These are phyloP conservation scores for Entomyzon cyanotis DNA, from an alignment of 2,113 vertebrate genomes.

Conservation along the genomic window DNA sequence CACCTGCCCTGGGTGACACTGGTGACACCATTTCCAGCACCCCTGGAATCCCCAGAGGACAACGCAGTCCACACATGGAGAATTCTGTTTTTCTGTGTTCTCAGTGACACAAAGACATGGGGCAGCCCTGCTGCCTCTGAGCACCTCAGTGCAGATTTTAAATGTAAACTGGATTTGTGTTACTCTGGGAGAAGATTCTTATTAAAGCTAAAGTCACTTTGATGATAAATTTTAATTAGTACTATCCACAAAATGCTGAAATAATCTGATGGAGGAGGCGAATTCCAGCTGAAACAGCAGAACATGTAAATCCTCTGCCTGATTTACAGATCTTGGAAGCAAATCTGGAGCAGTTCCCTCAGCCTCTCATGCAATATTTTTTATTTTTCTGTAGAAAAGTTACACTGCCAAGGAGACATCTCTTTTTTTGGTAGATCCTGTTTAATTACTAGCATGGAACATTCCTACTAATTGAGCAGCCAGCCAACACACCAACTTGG, in stretches of 20 bases:
- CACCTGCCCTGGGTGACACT: too few relatives aligned
- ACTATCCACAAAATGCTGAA: background rate
- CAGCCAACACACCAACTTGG: background rate
- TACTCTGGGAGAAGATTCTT: background rate
- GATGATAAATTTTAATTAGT: background rate
- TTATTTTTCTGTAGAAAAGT: background rate
- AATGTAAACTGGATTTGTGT: background rate
- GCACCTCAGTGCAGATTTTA: background rate
- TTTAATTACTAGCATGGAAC: background rate
- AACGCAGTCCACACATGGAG: accelerated
- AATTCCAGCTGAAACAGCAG: background rate
- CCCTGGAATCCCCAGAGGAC: background rate
- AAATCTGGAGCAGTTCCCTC: background rate
- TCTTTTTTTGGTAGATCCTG: background rate
- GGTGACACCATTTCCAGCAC: too few relatives aligned
- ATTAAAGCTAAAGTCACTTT: background rate
- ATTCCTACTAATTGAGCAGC: background rate
- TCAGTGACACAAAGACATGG: accelerated
- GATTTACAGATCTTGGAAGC: background rate
- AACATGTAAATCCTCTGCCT: background rate
- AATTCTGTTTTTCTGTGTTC: accelerated
- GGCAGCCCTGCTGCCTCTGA: background rate
- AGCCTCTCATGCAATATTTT: background rate
- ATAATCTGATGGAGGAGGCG: background rate
- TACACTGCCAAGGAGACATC: background rate